Conservation (phyloP, 2,888 invertebrate species). For the Cinara cedri region DNA sequence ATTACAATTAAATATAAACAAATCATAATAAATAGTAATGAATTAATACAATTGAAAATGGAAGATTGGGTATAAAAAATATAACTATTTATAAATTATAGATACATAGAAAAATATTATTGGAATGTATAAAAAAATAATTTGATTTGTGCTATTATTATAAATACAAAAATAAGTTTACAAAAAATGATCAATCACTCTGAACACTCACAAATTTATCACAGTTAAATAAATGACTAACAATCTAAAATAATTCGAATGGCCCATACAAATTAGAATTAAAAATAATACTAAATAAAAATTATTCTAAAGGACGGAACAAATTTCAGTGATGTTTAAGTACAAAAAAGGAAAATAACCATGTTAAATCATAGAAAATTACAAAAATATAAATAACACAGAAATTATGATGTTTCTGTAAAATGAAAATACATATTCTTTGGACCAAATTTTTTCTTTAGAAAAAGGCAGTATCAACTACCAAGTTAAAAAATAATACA, state of each 20-base stretch:
- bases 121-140: slow-evolving; percentile 44
- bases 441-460: background rate
- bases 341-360: slow-evolving; percentile 34
- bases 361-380: background rate
- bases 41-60: slow-evolving; percentile 15
- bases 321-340: slow-evolving; percentile 50
- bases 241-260: slow-evolving; percentile 47
- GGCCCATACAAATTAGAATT: slow-evolving; percentile 28
- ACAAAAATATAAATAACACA: background rate
- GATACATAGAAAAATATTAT: slow-evolving; percentile 21
- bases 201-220: slow-evolving; percentile 50
- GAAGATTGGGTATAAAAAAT: slow-evolving; percentile 1
- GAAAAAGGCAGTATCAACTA: slow-evolving; percentile 9
- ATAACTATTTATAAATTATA: slow-evolving; percentile 8
- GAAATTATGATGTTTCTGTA: background rate
- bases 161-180: slow-evolving; percentile 29
- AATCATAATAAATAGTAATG: background rate
- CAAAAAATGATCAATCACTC: slow-evolving; percentile 32
- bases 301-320: slow-evolving; percentile 40
- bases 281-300: slow-evolving; percentile 13
- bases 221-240: slow-evolving; percentile 52
- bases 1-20: background rate
- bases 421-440: background rate
- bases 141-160: slow-evolving; percentile 45
- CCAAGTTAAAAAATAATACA: slow-evolving; percentile 43